Conservation (phyloP, 2,888 invertebrate species). For the Odontocolon sp. region DNA sequence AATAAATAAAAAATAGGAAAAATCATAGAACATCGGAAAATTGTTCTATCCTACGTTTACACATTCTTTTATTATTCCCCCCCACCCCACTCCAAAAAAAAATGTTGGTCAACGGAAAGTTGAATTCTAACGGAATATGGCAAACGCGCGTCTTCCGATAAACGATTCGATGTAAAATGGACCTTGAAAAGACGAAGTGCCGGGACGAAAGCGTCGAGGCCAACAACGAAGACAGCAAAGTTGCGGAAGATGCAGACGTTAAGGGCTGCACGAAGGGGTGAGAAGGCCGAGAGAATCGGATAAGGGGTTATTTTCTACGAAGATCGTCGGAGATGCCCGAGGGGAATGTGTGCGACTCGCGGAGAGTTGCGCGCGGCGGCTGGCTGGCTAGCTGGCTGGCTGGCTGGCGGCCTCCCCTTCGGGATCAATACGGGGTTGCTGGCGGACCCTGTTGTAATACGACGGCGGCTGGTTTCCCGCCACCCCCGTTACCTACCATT, state of each 20-base stretch:
- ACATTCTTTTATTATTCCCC: too few species aligned
- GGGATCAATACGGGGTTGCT: constrained; percentile 76
- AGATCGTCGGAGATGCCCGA: constrained; percentile 78
- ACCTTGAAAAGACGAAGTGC: too few species aligned
- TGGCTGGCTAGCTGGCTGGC: constrained; percentile 40
- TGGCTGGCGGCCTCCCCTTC: constrained; percentile 67
- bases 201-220: background rate
- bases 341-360: constrained; percentile 38
- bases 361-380: constrained; percentile 75
- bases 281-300: constrained; percentile 58
- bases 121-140: too few species aligned
- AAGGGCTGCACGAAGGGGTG: background rate
- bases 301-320: constrained; percentile 74
- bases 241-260: background rate
- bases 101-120: too few species aligned
- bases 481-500: constrained; percentile 46
- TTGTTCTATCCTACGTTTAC: background rate
- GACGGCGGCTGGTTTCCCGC: constrained; percentile 65
- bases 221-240: background rate
- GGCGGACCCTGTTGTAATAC: constrained; percentile 73
- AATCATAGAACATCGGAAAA: too few species aligned
- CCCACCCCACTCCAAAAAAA: too few species aligned
- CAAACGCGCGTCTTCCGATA: too few species aligned
- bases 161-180: too few species aligned
- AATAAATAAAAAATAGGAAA: constrained; percentile 14